Evolutionary conservation across 1,140 invertebrate genomes (phyloP).

Genomic region (Heliothis virescens): DNA sequence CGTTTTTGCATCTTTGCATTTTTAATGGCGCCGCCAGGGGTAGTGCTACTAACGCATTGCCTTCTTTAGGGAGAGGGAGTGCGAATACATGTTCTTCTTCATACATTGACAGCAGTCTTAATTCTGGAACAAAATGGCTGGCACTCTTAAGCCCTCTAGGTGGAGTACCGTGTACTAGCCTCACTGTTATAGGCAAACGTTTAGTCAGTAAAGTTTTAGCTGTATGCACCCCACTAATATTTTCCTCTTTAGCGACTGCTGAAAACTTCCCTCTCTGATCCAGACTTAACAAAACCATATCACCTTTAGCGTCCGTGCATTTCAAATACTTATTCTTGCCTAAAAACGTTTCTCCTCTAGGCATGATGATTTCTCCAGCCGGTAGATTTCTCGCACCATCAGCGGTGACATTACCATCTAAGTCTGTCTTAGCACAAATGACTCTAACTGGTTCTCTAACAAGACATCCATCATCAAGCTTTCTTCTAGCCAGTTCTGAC

Average conservation of each 20-base stretch:
- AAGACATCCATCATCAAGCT: slow-evolving; percentile 92
- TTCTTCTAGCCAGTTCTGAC: slow-evolving; percentile 91
- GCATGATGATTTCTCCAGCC: slow-evolving; percentile 93
- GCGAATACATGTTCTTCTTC: slow-evolving; percentile 95
- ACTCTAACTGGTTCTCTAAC: slow-evolving; percentile 95
- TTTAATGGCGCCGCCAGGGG: slow-evolving; percentile 95
- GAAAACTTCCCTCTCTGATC: slow-evolving; percentile 96
- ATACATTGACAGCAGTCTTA: slow-evolving; percentile 93
- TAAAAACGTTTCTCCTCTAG: slow-evolving; percentile 90
- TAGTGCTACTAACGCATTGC: slow-evolving; percentile 91
- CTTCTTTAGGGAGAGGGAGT: slow-evolving; percentile 92
- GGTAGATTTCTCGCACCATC: slow-evolving; percentile 91
- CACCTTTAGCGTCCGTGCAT: slow-evolving; percentile 94
- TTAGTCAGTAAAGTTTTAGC: slow-evolving; percentile 94
- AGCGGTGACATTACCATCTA: slow-evolving; percentile 88
- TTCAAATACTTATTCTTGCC: slow-evolving; percentile 92
- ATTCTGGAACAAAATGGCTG: slow-evolving; percentile 93
- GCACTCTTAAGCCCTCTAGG: slow-evolving; percentile 92
- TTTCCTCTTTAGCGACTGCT: slow-evolving; percentile 95
- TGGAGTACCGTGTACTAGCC: slow-evolving; percentile 95
- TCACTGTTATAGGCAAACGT: slow-evolving; percentile 95
- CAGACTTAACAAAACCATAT: slow-evolving; percentile 93
- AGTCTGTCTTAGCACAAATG: slow-evolving; percentile 90
- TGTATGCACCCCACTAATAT: slow-evolving; percentile 96
- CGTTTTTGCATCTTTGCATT: slow-evolving; percentile 93